Base-by-base conservation (phyloP, 2,888 invertebrate species). In the Nysson spinosus region DNA sequence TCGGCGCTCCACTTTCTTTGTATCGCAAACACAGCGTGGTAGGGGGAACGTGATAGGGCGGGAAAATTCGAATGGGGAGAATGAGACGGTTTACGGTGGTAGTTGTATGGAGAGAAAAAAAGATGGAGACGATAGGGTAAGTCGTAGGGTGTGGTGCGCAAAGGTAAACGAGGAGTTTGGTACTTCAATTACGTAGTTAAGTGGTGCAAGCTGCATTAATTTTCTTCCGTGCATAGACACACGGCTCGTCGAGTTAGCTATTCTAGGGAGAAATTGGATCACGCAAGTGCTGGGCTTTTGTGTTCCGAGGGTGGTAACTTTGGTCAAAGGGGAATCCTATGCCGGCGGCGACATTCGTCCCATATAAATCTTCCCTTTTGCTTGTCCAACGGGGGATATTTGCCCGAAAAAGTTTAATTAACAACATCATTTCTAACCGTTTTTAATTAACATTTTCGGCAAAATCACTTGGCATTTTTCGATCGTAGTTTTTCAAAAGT, bases 1-100 rank as follows among this genome's bases (percentile, higher is more conserved):
- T 65, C 56, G 70, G 58, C 51, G 67, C 11, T 67, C 63, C 51
- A 65, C 56, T 68, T 73, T 61, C 69, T 72, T 72, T 66, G 44
- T 68, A 49, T 46, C 43, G 61, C 39, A 32, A 49, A 37, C 32
- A 52, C 11, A 20, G 35, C 16, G 12, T 17, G 12, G 19, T 20
- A 20, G 14, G 14, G 50, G 28, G 12, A 16, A 19, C n/a, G 12
- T 4, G 43, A 17, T 17, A 19, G 11, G 34, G 7, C 32, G 19
- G 6, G n/a, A 30, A 44, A 57, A 32, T 30, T 20, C 14, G 46
- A 9, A 11, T 47, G 20, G 3, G 5, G 16, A 26, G 28, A 19
- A 40, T 9, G 16, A 43, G 17, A 9, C n/a, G n/a, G n/a, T n/a
- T n/a, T n/a, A n/a, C n/a, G n/a, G n/a, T n/a, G n/a, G n/a, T n/a